A percentile compares a stretch with the other conserved stretches of the same genome.
Evolutionary conservation across 2,888 invertebrate species (phyloP).

Genomic region (Mesochorus sp.): DNA sequence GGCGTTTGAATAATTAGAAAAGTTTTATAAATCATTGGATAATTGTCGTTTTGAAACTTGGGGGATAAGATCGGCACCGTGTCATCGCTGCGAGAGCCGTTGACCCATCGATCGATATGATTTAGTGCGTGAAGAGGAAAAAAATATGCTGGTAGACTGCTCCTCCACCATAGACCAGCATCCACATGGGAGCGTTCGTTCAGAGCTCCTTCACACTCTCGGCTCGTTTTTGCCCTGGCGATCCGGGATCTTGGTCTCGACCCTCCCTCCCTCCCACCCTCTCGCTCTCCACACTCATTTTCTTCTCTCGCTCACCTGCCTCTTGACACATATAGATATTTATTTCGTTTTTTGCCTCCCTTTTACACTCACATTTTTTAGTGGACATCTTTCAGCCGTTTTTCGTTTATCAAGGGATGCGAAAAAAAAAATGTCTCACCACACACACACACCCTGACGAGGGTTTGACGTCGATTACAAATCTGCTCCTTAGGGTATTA

Average conservation of each 20-base stretch:
- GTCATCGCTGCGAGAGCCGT: neutral
- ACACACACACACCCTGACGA: neutral
- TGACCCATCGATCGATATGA: neutral
- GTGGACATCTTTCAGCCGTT: constrained; percentile 4
- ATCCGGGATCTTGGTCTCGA: constrained; percentile 33
- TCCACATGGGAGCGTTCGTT: constrained; percentile 4
- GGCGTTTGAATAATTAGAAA: no score
- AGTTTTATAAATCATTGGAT: no score
- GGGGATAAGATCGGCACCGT: neutral
- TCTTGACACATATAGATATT: constrained; percentile 24
- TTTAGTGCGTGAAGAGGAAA: neutral
- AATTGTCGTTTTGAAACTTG: neutral
- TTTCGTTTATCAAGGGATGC: constrained; percentile 17
- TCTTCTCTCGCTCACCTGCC: neutral
- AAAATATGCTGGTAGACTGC: constrained; percentile 4
- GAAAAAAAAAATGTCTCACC: constrained; percentile 10
- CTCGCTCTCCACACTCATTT: neutral
- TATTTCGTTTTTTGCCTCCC: constrained; percentile 10
- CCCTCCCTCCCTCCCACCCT: neutral
- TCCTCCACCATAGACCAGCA: constrained; percentile 39
- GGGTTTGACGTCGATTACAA: constrained; percentile 8
- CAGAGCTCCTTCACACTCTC: constrained; percentile 44
- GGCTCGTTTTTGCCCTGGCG: constrained; percentile 34
- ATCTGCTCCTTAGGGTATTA: neutral
- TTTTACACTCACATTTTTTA: neutral